Conservation (phyloP, 1,140 invertebrate genomes). For the Danaus plexippus region DNA sequence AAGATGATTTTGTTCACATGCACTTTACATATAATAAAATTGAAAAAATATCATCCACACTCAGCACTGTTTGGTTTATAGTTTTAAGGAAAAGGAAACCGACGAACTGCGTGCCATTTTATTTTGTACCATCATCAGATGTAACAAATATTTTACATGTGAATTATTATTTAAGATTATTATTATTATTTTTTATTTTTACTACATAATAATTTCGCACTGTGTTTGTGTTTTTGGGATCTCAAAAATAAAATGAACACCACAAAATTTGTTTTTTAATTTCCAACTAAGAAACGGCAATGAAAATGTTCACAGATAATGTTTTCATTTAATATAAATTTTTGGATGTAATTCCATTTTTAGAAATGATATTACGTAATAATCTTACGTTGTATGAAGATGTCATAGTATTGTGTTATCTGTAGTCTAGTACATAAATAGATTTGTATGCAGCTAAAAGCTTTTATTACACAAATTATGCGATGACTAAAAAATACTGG, state of each 20-base stretch:
- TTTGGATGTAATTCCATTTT: too few species aligned
- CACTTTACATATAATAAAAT: conserved; percentile 43
- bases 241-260: conserved; percentile 66
- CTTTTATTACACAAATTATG: too few species aligned
- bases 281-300: conserved; percentile 5
- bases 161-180: conserved; percentile 5
- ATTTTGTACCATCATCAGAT: conserved; percentile 1
- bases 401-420: too few species aligned
- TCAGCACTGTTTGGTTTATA: conserved; percentile 38
- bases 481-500: too few species aligned
- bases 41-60: conserved; percentile 34
- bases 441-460: too few species aligned
- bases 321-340: too few species aligned
- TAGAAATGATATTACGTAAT: too few species aligned
- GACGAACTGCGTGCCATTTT: conserved; percentile 58
- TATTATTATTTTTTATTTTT: conserved; percentile 23
- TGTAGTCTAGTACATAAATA: too few species aligned
- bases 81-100: conserved; percentile 36
- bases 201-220: conserved; percentile 42
- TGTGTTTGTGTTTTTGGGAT: conserved; percentile 69
- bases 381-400: too few species aligned
- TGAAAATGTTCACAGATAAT: too few species aligned
- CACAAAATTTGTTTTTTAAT: conserved; percentile 31
- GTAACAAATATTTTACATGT: too few species aligned
- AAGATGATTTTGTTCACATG: conserved; percentile 30